A percentile compares a stretch with the other conserved stretches of the same genome.
Evolutionary conservation across 2,797 vertebrate species (phyloP).

Genomic region (Hemitrygon akajei): DNA sequence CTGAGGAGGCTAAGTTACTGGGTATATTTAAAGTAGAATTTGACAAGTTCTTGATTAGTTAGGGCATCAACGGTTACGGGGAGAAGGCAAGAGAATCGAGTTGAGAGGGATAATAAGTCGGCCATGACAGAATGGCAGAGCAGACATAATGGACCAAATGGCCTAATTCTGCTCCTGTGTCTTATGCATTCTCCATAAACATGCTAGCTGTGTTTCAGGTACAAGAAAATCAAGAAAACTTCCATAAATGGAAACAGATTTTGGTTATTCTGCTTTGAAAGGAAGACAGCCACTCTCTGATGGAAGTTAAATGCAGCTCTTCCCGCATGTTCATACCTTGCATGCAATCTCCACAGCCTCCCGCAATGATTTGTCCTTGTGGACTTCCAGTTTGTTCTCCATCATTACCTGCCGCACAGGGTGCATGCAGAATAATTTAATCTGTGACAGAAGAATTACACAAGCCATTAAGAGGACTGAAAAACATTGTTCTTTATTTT

Average conservation of each 20-base stretch:
- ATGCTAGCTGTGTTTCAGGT: neutral
- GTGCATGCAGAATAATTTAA: constrained; percentile 96
- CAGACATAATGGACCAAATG: too few relatives aligned
- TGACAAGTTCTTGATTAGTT: too few relatives aligned
- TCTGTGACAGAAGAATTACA: constrained; percentile 56
- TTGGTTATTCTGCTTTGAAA: neutral
- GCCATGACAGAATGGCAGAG: too few relatives aligned
- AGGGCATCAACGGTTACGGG: too few relatives aligned
- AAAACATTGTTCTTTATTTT: neutral
- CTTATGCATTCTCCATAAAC: neutral
- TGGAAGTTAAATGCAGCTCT: neutral
- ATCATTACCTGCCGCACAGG: constrained; percentile 88
- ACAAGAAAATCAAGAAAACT: neutral
- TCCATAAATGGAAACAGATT: neutral
- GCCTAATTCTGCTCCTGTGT: too few relatives aligned
- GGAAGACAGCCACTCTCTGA: neutral
- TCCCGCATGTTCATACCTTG: constrained; percentile 63
- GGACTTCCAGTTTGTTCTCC: constrained; percentile 95
- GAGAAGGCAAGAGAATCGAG: too few relatives aligned
- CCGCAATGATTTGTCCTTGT: constrained; percentile 89
- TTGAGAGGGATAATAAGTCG: too few relatives aligned
- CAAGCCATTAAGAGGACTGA: neutral
- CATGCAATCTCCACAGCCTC: constrained; percentile 92
- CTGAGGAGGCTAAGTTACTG: too few relatives aligned
- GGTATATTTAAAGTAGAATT: too few relatives aligned